These are phyloP conservation scores for Platyscapa corneri DNA, from an alignment of 1,140 invertebrate genomes.

Conservation along the genomic window DNA sequence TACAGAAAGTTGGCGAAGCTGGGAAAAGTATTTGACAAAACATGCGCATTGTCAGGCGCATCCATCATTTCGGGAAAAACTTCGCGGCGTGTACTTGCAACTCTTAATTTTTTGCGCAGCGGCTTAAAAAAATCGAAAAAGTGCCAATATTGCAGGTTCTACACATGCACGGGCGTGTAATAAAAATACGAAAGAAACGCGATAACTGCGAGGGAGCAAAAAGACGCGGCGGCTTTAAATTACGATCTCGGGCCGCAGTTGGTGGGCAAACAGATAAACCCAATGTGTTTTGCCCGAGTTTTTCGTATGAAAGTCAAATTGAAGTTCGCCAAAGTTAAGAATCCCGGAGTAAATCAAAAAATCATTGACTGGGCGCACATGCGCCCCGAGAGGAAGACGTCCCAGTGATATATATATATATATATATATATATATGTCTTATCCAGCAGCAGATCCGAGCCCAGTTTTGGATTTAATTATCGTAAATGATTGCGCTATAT, in stretches of 20 bases:
- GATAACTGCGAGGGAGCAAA: background rate
- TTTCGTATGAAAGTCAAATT: constrained; percentile 12
- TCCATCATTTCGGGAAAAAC: constrained; percentile 3
- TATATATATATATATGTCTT: too few species aligned
- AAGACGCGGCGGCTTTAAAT: constrained; percentile 19
- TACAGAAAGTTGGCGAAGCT: constrained; percentile 14
- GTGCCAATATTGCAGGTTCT: constrained; percentile 12
- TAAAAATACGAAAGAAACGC: constrained; percentile 6
- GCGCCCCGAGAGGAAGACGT: too few species aligned
- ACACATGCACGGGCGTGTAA: constrained; percentile 4
- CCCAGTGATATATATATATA: too few species aligned
- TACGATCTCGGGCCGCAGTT: background rate
- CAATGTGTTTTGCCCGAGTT: background rate
- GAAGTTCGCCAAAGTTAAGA: background rate
- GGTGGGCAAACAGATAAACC: background rate
- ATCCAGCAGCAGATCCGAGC: too few species aligned
- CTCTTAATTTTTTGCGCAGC: background rate
- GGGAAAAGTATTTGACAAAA: constrained; percentile 28
- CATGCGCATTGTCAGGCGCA: background rate
- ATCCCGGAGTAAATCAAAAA: background rate
- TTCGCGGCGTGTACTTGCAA: background rate
- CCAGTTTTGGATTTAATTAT: background rate
- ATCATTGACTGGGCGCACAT: background rate
- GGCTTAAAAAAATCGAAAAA: constrained; percentile 12
- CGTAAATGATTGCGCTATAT: too few species aligned